phyloP scores from a whole-genome alignment of 1,140 invertebrate genomes.

The Drosophila bocqueti region DNA sequence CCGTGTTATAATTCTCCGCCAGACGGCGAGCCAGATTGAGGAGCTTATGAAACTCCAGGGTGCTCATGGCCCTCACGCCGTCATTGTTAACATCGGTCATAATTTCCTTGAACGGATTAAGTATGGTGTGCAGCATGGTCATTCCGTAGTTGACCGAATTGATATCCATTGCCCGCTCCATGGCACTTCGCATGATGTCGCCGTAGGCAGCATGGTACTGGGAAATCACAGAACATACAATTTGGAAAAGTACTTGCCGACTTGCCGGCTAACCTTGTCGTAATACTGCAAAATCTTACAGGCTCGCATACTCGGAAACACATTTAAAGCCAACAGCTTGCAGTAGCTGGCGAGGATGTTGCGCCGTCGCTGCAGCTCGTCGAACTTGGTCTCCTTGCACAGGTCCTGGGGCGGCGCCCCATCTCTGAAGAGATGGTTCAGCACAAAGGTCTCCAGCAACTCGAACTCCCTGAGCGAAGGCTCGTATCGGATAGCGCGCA shows the following conservation, averaged over 20 bases:
- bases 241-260: background rate
- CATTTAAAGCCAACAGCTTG: conserved; percentile 51
- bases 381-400: background rate
- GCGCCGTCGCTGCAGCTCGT: conserved; percentile 23
- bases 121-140: conserved; percentile 58
- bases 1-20: conserved; percentile 17
- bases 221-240: background rate
- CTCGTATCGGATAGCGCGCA: background rate
- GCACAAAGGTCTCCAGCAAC: conserved; percentile 39
- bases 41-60: conserved; percentile 33
- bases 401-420: background rate
- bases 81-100: background rate
- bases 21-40: conserved; percentile 35
- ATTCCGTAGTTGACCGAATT: conserved; percentile 61
- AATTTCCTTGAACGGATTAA: conserved; percentile 25
- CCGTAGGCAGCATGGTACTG: conserved; percentile 41
- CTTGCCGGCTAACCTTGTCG: conserved; percentile 28
- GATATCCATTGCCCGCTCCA: conserved; percentile 40
- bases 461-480: conserved; percentile 27
- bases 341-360: conserved; percentile 43
- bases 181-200: conserved; percentile 42
- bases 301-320: conserved; percentile 57
- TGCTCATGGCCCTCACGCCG: background rate
- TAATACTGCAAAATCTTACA: conserved; percentile 42
- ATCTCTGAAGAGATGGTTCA: conserved; percentile 12